Percentiles rank a stretch among this genome's conserved stretches.
These are phyloP conservation scores for Phytoseiulus persimilis DNA, from an alignment of 2,888 invertebrate genomes.

Conservation along the genomic window DNA sequence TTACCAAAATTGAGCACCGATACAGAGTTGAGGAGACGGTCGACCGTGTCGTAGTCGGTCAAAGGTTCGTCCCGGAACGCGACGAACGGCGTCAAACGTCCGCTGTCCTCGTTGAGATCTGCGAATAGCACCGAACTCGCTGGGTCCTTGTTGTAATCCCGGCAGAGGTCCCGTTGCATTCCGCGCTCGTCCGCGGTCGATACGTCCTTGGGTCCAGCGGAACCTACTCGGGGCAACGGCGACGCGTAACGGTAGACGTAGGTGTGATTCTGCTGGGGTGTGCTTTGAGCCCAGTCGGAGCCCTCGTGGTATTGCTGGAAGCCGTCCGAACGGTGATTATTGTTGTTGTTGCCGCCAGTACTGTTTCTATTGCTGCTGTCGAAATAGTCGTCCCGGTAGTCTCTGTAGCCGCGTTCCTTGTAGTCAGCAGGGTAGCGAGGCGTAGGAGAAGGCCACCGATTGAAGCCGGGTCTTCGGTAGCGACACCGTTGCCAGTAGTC, in stretches of 20 bases:
- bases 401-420: conserved; percentile 22
- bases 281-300: conserved; percentile 16
- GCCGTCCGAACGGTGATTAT: background rate
- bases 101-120: conserved; percentile 29
- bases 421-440: conserved; percentile 35
- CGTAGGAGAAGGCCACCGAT: conserved; percentile 28
- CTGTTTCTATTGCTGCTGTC: background rate
- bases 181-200: conserved; percentile 27
- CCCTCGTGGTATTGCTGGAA: conserved; percentile 29
- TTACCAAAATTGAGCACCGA: conserved; percentile 37
- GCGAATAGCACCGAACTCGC: conserved; percentile 36
- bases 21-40: conserved; percentile 35
- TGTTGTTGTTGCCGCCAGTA: background rate
- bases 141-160: conserved; percentile 11
- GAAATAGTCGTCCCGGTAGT: conserved; percentile 35
- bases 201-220: background rate
- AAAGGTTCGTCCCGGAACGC: conserved; percentile 32
- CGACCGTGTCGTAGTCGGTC: conserved; percentile 29
- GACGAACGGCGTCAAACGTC: conserved; percentile 36
- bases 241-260: background rate
- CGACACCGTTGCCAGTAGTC: conserved; percentile 38
- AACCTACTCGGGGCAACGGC: background rate
- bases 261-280: conserved; percentile 10
- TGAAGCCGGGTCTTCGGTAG: conserved; percentile 36
- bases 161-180: background rate